Evolutionary conservation across 2,888 invertebrate genomes (phyloP).

Genomic region (Leistus spinibarbis): DNA sequence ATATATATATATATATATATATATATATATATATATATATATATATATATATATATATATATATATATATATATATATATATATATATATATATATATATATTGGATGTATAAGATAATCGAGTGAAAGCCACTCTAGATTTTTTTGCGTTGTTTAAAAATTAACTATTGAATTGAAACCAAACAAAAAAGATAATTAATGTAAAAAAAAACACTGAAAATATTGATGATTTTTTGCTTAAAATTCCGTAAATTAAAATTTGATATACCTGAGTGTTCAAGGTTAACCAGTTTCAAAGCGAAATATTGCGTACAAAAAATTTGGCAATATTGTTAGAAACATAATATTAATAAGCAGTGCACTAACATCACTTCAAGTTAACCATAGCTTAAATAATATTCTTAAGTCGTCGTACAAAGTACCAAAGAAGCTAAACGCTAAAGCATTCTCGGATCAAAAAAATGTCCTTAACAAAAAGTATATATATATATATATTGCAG

Average conservation of each 20-base stretch:
- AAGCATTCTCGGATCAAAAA: too few relatives aligned
- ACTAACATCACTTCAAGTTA: too few relatives aligned
- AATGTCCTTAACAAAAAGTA: too few relatives aligned
- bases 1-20: neutral
- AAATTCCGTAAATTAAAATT: neutral
- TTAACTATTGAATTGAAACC: neutral
- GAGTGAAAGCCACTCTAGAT: neutral
- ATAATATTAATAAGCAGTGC: too few relatives aligned
- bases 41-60: neutral
- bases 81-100: conserved; percentile 7
- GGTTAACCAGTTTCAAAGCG: neutral
- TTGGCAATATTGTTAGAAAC: neutral
- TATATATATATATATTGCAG: too few relatives aligned
- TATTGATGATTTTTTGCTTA: neutral
- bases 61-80: conserved; percentile 24
- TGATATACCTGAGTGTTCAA: neutral
- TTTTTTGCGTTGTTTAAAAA: neutral
- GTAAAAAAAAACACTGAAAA: neutral
- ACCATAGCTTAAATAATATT: too few relatives aligned
- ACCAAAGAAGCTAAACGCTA: too few relatives aligned
- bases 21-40: neutral
- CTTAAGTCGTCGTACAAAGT: too few relatives aligned
- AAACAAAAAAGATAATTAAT: neutral
- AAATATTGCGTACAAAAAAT: neutral
- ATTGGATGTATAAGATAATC: too few relatives aligned